Conservation (phyloP, 1,140 invertebrate species). For the Oedothorax gibbosus region DNA sequence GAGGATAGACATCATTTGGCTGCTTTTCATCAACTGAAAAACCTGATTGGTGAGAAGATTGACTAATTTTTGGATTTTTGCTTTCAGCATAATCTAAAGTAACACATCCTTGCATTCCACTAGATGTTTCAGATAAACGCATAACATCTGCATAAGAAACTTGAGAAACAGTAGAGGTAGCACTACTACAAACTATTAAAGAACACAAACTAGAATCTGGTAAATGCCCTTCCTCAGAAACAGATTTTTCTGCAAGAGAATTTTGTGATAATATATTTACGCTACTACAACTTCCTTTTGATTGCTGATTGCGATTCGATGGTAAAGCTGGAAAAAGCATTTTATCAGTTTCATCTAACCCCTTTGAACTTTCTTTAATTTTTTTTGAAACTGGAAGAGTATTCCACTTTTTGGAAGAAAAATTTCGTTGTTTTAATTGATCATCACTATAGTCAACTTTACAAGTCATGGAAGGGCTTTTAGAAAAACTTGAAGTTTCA, state of each 20-base stretch:
- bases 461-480: not conserved
- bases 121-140: slow-evolving; percentile 69
- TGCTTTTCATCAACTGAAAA: slow-evolving; percentile 2
- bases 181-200: slow-evolving; percentile 63
- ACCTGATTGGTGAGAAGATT: not conserved
- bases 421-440: slow-evolving; percentile 27
- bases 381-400: not conserved
- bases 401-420: slow-evolving; percentile 33
- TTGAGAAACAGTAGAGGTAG: slow-evolving; percentile 72
- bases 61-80: slow-evolving; percentile 12
- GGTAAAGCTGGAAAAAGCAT: slow-evolving; percentile 53
- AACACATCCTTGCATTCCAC: slow-evolving; percentile 17
- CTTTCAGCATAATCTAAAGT: not conserved
- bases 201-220: slow-evolving; percentile 56
- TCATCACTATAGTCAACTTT: slow-evolving; percentile 29
- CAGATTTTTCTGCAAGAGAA: slow-evolving; percentile 75
- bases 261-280: slow-evolving; percentile 77
- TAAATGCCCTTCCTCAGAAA: slow-evolving; percentile 78
- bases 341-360: slow-evolving; percentile 32
- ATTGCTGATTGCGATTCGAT: slow-evolving; percentile 37
- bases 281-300: slow-evolving; percentile 33
- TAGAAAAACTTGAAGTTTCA: slow-evolving; percentile 12
- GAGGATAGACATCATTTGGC: slow-evolving; percentile 36
- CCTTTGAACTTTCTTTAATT: slow-evolving; percentile 10
- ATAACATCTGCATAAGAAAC: slow-evolving; percentile 82